Conservation (phyloP, 2,888 invertebrate genomes). For the Neoitamus cyanurus region DNA sequence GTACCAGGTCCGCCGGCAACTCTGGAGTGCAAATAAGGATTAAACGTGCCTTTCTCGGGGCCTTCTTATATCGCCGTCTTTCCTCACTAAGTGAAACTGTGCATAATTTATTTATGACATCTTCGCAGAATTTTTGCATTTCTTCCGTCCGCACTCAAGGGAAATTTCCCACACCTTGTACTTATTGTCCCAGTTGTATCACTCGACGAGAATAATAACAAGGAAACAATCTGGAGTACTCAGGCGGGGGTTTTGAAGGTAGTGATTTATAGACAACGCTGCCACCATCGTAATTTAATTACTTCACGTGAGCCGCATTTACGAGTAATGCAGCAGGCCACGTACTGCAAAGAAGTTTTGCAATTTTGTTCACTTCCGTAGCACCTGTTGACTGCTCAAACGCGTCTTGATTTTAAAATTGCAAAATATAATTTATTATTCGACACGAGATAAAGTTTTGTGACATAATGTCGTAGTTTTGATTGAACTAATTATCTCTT, state of each 20-base stretch:
- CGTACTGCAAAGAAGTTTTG: too few relatives aligned
- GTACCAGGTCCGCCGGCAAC: neutral
- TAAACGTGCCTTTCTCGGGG: neutral
- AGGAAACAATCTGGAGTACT: neutral
- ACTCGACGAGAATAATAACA: neutral
- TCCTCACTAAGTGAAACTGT: constrained; percentile 11
- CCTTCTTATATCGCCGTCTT: neutral
- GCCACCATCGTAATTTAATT: neutral
- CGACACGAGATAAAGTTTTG: too few relatives aligned
- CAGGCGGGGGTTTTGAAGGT: neutral
- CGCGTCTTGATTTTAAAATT: too few relatives aligned
- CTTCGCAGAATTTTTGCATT: constrained; percentile 13
- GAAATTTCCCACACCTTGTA: neutral
- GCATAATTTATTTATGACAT: constrained; percentile 26
- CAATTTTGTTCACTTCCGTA: too few relatives aligned
- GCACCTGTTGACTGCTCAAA: too few relatives aligned
- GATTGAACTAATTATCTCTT: too few relatives aligned
- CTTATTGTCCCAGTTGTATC: neutral
- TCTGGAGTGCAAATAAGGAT: constrained; percentile 10
- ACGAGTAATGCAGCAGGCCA: neutral
- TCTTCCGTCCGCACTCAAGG: neutral
- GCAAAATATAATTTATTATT: too few relatives aligned
- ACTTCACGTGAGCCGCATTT: neutral
- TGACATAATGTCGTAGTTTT: too few relatives aligned
- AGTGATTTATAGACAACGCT: neutral